Evolutionary conservation across 2,888 invertebrate species (phyloP).

Genomic region (Sphaerophoria taeniata): DNA sequence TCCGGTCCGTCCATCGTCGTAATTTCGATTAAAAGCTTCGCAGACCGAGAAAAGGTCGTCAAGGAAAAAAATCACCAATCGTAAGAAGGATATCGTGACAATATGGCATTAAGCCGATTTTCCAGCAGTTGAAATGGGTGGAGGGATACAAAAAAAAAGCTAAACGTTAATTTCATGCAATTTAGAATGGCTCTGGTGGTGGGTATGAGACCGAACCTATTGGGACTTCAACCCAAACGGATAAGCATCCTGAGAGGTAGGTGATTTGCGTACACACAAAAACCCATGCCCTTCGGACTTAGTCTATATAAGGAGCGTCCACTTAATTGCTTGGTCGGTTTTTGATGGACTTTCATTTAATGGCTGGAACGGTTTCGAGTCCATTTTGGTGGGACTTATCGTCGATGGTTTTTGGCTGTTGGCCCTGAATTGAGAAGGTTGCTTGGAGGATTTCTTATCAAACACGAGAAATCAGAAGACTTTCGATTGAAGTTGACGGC

Average conservation of each 20-base stretch:
- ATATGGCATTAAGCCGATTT: conserved; percentile 63
- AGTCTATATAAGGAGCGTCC: conserved; percentile 58
- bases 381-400: conserved; percentile 37
- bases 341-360: conserved; percentile 67
- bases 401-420: background rate
- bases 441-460: conserved; percentile 38
- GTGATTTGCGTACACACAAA: conserved; percentile 37
- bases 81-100: conserved; percentile 56
- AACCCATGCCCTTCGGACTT: conserved; percentile 25
- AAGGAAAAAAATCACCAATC: conserved; percentile 14
- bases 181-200: conserved; percentile 41
- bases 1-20: conserved; percentile 15
- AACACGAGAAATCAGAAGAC: conserved; percentile 39
- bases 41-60: conserved; percentile 12
- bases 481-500: conserved; percentile 14
- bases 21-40: conserved; percentile 38
- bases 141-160: conserved; percentile 24
- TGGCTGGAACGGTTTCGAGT: conserved; percentile 64
- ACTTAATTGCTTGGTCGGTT: conserved; percentile 69
- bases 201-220: conserved; percentile 1
- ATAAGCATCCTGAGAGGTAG: conserved; percentile 46
- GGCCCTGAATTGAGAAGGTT: conserved; percentile 37
- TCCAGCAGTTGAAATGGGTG: conserved; percentile 46
- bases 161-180: conserved; percentile 68
- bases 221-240: conserved; percentile 9